These are phyloP conservation scores for Otus sunia DNA, from an alignment of 2,113 vertebrate genomes.

Conservation along the genomic window DNA sequence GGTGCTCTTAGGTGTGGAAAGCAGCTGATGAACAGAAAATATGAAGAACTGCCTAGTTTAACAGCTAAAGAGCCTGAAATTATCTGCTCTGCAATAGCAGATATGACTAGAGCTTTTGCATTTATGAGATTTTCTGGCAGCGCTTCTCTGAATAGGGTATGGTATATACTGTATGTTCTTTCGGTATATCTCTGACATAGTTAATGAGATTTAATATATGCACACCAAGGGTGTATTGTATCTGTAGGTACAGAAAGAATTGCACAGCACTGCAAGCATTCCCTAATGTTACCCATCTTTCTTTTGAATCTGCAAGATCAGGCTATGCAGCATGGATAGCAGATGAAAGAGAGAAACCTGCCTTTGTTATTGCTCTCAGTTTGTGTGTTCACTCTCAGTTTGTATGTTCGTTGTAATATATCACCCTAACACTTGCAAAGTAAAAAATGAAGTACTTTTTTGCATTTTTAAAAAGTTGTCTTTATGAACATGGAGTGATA, in stretches of 20 bases:
- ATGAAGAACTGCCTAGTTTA: not conserved
- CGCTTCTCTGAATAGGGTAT: not conserved
- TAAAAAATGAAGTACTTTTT: not conserved
- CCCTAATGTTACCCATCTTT: not conserved
- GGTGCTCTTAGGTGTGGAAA: not conserved
- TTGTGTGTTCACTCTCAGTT: not conserved
- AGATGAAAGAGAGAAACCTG: not conserved
- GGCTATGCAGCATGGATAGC: not conserved
- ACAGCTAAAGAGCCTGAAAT: not conserved
- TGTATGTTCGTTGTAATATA: not conserved
- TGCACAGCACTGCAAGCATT: not conserved
- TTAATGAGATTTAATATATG: not conserved
- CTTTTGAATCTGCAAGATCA: not conserved
- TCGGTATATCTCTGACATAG: not conserved
- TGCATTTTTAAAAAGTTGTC: not conserved
- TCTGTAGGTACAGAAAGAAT: not conserved
- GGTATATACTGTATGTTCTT: not conserved
- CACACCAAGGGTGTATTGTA: not conserved
- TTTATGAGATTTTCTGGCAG: not conserved
- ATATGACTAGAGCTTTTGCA: not conserved
- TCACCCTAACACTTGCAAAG: not conserved
- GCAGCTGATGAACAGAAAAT: rapidly evolving
- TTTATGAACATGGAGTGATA: not conserved
- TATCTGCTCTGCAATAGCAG: not conserved
- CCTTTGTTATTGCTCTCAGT: not conserved